Percentiles rank a stretch among this genome's conserved stretches.
These are phyloP conservation scores for Ophion ventricosus DNA, from an alignment of 2,888 invertebrate species.

Conservation along the genomic window DNA sequence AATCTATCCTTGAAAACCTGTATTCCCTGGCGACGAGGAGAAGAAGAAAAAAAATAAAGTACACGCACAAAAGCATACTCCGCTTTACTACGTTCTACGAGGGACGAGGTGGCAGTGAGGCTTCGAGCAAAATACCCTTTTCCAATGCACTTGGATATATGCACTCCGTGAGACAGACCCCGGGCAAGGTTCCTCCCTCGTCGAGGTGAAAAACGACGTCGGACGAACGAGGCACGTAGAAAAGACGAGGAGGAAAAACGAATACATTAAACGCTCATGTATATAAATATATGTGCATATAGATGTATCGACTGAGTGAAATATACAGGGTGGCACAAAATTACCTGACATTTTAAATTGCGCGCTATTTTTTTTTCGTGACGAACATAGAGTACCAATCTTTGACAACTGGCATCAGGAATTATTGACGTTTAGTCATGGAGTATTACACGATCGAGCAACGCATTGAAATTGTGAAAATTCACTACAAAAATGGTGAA, in stretches of 20 bases:
- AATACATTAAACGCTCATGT: constrained; percentile 32
- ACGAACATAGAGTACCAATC: no score
- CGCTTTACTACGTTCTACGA: constrained; percentile 5
- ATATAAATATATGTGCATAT: neutral
- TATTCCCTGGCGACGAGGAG: constrained; percentile 13
- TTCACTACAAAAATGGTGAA: no score
- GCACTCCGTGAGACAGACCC: constrained; percentile 51
- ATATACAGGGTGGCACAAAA: no score
- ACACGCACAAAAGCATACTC: neutral
- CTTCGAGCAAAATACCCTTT: constrained; percentile 59
- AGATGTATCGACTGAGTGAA: neutral
- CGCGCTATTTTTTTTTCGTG: no score
- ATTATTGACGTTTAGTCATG: no score
- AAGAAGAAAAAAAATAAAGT: neutral
- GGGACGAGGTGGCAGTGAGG: constrained; percentile 30
- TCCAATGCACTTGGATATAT: constrained; percentile 59
- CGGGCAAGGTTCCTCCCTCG: constrained; percentile 47
- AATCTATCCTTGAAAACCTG: constrained; percentile 36
- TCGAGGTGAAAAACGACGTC: constrained; percentile 55
- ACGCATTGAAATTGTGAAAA: no score
- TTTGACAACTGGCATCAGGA: no score
- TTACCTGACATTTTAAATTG: no score
- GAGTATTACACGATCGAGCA: no score
- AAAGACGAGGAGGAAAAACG: constrained; percentile 45
- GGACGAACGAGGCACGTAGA: constrained; percentile 23